Base-by-base conservation (phyloP, 2,113 vertebrate genomes). In the Microcebus tavaratra region DNA sequence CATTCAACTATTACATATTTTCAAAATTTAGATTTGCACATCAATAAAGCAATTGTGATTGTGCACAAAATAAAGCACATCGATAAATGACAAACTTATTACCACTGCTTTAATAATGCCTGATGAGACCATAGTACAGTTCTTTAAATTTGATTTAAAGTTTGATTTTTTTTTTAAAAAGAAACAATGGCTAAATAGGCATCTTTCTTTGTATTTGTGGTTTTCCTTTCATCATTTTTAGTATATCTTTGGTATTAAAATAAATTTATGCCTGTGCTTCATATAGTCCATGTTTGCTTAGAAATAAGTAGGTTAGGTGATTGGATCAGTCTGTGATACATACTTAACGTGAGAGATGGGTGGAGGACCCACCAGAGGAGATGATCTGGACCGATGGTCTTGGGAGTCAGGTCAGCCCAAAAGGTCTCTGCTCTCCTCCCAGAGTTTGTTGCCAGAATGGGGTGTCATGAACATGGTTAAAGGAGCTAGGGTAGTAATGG, bases 91-190 rank as follows among this genome's bases (percentile, higher is more conserved):
- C 7, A 81, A 55, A 79, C 67, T 20, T 50, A 42, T 94, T n/a
- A 14, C 11, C 48, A 50, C 7, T 39, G 50, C 83, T 85, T 97
- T 90, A 93, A 29, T 95, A 89, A 92, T 88, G 23, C 50, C 42
- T 67, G 11, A 75, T 67, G 21, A 89, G 45, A 59, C 8, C 55
- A 27, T 61, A 34, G 45, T 92, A 13, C 7, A 76, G 34, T 39
- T 73, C 87, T 63, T 55, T 96, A 79, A 86, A 78, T 29, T 15
- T 6, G 45, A 97, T 59, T 92, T 94, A 88, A 91, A 97, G 96
- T 25, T 70, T 6, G 72, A n/a, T 48, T 73, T 45, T 95, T 96
- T 55, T 95, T 96, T 55, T 42, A 42, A 55, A 55, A 90, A 90
- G 31, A 90, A 76, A 45, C 13, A 78, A 36, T 65, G 21, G 10